Conservation (phyloP, 2,113 vertebrate species). For the Arothron firmamentum region DNA sequence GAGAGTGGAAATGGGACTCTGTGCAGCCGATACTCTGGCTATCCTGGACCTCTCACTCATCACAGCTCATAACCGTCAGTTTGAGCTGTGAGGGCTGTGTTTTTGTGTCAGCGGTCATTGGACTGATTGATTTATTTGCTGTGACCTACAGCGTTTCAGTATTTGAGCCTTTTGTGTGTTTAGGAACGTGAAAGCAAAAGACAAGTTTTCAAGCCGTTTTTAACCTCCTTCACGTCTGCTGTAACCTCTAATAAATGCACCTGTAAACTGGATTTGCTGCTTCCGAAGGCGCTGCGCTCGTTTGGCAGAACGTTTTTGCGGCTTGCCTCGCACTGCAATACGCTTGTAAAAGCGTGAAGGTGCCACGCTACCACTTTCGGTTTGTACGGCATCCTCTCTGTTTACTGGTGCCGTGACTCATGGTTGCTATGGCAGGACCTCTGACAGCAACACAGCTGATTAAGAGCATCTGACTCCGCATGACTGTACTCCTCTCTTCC, state of each 20-base stretch:
- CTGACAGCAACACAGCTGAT: constrained; percentile 60
- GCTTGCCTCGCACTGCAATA: constrained; percentile 6
- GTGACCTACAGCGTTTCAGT: background rate
- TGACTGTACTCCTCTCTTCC: constrained; percentile 34
- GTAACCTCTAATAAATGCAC: too few relatives aligned
- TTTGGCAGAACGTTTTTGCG: background rate
- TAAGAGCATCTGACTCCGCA: constrained; percentile 60
- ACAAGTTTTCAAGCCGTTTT: too few relatives aligned
- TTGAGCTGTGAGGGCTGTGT: constrained; percentile 7
- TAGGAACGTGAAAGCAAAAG: too few relatives aligned
- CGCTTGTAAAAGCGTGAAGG: constrained; percentile 20
- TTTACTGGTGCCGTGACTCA: constrained; percentile 59
- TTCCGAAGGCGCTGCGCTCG: too few relatives aligned
- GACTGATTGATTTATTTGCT: constrained; percentile 10
- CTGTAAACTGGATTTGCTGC: too few relatives aligned
- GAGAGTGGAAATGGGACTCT: constrained; percentile 40
- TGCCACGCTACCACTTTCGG: constrained; percentile 6
- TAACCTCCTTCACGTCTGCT: too few relatives aligned
- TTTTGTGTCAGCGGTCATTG: constrained; percentile 2
- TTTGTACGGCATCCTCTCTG: constrained; percentile 38
- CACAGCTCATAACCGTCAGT: constrained; percentile 41
- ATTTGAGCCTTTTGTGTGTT: too few relatives aligned
- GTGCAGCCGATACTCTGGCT: constrained; percentile 1
- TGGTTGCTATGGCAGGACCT: constrained; percentile 55
- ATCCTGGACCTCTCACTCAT: constrained; percentile 7